phyloP scores from a whole-genome alignment of 2,888 invertebrate genomes.

The Protophormia terraenovae region DNA sequence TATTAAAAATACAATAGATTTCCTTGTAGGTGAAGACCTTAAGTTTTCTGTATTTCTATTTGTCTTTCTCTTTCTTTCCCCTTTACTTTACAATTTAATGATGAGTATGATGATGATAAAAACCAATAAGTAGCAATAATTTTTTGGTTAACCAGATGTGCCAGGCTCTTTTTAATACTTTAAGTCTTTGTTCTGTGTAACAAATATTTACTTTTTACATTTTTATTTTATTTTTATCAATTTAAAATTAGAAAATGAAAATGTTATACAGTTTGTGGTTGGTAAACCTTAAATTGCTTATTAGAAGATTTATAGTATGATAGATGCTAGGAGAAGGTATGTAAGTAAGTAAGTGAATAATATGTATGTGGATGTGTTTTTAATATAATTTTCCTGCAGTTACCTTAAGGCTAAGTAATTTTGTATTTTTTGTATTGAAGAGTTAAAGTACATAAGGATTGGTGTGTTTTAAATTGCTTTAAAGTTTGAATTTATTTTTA shows the following conservation, averaged over 20 bases:
- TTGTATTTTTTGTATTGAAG: neutral
- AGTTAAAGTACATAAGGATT: neutral
- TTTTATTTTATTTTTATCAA: slow-evolving; percentile 20
- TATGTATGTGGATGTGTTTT: neutral
- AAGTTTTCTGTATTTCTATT: neutral
- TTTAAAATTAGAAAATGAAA: slow-evolving; percentile 37
- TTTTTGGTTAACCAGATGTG: slow-evolving; percentile 62
- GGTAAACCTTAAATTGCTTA: slow-evolving; percentile 47
- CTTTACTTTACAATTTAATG: too few species aligned
- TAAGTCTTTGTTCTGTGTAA: neutral
- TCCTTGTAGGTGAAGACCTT: neutral
- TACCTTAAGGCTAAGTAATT: slow-evolving; percentile 6
- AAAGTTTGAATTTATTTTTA: too few species aligned
- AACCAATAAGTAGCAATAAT: slow-evolving; percentile 59
- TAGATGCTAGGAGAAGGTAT: neutral
- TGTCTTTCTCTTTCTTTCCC: neutral
- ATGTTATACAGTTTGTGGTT: slow-evolving; percentile 25
- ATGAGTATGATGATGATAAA: slow-evolving; percentile 33
- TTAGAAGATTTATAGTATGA: slow-evolving; percentile 35
- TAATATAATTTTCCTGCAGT: slow-evolving; percentile 20
- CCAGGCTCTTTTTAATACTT: neutral
- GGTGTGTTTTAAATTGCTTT: too few species aligned
- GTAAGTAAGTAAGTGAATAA: neutral
- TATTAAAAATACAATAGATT: slow-evolving; percentile 17
- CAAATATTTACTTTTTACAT: slow-evolving; percentile 40